Conservation (phyloP, 2,888 invertebrate genomes). For the Deladenus siricidicola region DNA sequence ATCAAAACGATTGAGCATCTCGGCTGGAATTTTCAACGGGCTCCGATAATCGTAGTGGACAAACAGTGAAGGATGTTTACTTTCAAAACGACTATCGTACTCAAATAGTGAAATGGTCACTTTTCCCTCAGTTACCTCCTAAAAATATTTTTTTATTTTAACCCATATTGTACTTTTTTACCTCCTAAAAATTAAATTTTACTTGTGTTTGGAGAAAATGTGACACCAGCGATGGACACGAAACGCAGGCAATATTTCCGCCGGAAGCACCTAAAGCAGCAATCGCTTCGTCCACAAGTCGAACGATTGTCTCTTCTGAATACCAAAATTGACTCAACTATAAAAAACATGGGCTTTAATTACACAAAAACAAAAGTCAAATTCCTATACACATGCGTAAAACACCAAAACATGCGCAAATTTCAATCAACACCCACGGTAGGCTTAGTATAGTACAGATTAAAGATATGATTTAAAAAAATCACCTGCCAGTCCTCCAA, state of each 20-base stretch:
- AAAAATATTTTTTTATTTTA: slow-evolving; percentile 12
- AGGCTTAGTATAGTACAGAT: too few relatives aligned
- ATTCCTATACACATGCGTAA: background rate
- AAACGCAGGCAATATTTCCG: slow-evolving; percentile 26
- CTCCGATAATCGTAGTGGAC: slow-evolving; percentile 72
- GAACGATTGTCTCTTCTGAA: slow-evolving; percentile 68
- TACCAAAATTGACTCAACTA: slow-evolving; percentile 97
- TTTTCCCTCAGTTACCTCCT: slow-evolving; percentile 7
- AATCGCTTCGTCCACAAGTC: slow-evolving; percentile 63
- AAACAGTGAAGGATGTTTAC: slow-evolving; percentile 63
- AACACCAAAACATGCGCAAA: background rate
- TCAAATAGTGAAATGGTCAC: slow-evolving; percentile 61
- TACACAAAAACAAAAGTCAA: background rate
- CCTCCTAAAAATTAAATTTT: background rate
- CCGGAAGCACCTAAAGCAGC: slow-evolving; percentile 5
- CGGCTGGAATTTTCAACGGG: slow-evolving; percentile 65
- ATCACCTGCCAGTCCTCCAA: background rate
- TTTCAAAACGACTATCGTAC: slow-evolving; percentile 73
- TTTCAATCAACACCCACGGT: too few relatives aligned
- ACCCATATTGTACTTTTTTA: background rate
- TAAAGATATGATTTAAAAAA: too few relatives aligned
- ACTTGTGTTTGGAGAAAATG: slow-evolving; percentile 21
- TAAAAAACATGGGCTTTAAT: slow-evolving; percentile 2
- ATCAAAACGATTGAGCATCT: slow-evolving; percentile 63
- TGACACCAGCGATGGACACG: slow-evolving; percentile 31